Percentiles rank a stretch among this genome's conserved stretches.
These are phyloP conservation scores for Apus apus DNA, from an alignment of 2,113 vertebrate species.

Conservation along the genomic window DNA sequence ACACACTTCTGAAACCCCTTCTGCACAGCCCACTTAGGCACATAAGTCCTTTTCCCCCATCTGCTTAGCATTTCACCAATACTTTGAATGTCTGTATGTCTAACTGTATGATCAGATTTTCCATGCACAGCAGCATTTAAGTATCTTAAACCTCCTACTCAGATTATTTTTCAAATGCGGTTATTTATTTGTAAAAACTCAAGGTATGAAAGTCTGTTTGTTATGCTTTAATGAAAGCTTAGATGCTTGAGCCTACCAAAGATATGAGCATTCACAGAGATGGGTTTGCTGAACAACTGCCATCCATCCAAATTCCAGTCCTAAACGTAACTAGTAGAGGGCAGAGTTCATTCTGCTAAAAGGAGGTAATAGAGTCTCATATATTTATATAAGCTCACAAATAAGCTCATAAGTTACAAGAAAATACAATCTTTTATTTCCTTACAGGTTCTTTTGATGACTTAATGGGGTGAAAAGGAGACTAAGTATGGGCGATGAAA, in stretches of 20 bases:
- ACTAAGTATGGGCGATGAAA: neutral
- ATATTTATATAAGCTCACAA: neutral
- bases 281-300: neutral
- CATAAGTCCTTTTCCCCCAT: conserved; percentile 17
- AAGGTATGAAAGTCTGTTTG: neutral
- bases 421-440: neutral
- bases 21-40: neutral
- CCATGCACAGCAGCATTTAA: neutral
- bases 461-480: neutral
- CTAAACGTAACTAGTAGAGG: neutral
- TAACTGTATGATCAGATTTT: neutral
- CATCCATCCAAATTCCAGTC: neutral
- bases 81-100: neutral
- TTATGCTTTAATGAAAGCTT: neutral
- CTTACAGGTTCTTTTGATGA: neutral
- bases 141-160: neutral
- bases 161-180: neutral
- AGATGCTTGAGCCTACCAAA: neutral
- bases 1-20: neutral
- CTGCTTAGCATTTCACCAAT: conserved; percentile 6
- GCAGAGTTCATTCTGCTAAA: neutral
- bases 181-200: neutral
- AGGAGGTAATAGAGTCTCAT: neutral
- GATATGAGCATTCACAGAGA: neutral
- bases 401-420: neutral